Evolutionary conservation across 2,113 vertebrate genomes (phyloP).

Genomic region (Nyctibius bracteatus): DNA sequence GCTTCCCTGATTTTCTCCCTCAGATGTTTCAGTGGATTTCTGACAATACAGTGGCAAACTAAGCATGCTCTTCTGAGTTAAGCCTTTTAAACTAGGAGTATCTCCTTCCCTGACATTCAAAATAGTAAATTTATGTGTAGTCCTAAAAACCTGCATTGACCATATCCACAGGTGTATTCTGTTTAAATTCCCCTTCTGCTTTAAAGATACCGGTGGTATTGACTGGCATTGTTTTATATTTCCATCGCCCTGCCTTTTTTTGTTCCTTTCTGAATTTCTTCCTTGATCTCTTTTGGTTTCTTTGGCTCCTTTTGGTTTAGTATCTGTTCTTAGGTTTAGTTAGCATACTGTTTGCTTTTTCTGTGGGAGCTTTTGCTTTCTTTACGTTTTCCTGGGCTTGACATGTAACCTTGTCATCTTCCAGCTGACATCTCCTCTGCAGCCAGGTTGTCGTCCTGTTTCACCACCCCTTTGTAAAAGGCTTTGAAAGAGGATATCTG

Average conservation of each 20-base stretch:
- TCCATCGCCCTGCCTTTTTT: neutral
- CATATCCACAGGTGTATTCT: neutral
- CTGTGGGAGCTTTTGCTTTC: neutral
- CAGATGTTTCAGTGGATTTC: neutral
- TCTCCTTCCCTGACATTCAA: neutral
- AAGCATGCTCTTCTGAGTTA: neutral
- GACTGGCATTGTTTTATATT: neutral
- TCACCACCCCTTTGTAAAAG: neutral
- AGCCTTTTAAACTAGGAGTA: neutral
- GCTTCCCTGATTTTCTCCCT: neutral
- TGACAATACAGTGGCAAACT: neutral
- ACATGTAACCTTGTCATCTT: neutral
- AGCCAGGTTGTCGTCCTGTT: neutral
- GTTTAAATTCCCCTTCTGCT: neutral
- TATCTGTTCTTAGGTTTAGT: neutral
- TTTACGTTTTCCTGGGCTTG: neutral
- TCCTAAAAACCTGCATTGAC: neutral
- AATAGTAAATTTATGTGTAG: neutral
- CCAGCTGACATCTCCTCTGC: conserved; percentile 38
- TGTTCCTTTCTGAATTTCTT: neutral
- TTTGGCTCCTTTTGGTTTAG: neutral
- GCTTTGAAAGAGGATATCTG: neutral
- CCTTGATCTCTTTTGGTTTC: neutral
- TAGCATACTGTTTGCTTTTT: neutral
- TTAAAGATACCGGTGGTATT: neutral